Base-by-base conservation (phyloP, 1,140 invertebrate species). In the Drosophila pseudoobscura region DNA sequence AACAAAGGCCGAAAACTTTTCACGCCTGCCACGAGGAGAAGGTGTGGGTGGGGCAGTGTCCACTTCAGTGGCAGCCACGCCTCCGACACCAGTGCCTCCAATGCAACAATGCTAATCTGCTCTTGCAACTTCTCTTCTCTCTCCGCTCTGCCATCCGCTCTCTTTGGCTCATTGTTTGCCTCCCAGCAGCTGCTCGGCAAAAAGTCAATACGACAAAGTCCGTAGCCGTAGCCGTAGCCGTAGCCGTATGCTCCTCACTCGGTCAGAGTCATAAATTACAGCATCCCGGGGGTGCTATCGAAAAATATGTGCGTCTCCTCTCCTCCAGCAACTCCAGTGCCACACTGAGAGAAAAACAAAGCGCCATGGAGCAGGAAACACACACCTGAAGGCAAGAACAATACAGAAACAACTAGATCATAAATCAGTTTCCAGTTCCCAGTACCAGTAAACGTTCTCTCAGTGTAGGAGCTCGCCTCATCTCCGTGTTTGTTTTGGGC, bases 191-290 rank as follows among this genome's bases (percentile, higher is more conserved):
- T 77, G 83, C 53, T 77, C 57, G 44, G 68, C 54, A 78, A 82
- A 78, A 88, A 87, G 83, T 87, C 83, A 87, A 87, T 87, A 73
- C 61, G 49, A 68, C 62, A 11, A 55, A 63, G 44, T 59, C 62
- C 55, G 61, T 17, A 5, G 24, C 24, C 5, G 24, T 24, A 5
- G 24, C 24, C 24, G 24, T 24, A 5, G 24, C 24, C 24, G 24
- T 26, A 5, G 24, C 24, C 26, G 51, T 39, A 9, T 26, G 56
- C 63, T 57, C 45, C 52, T 82, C 78, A 80, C 52, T 87, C 78
- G 82, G 82, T 82, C 82, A 72, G 78, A 87, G 78, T 73, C 83
- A 87, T 87, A 87, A 87, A 87, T 87, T 88, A 87, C 78, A 71
- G 75, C 83, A 87, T 87, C 83, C 83, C 83, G 41, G 61, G 83